These are phyloP conservation scores for Zaprionus africanus DNA, from an alignment of 1,140 invertebrate genomes.

Conservation along the genomic window DNA sequence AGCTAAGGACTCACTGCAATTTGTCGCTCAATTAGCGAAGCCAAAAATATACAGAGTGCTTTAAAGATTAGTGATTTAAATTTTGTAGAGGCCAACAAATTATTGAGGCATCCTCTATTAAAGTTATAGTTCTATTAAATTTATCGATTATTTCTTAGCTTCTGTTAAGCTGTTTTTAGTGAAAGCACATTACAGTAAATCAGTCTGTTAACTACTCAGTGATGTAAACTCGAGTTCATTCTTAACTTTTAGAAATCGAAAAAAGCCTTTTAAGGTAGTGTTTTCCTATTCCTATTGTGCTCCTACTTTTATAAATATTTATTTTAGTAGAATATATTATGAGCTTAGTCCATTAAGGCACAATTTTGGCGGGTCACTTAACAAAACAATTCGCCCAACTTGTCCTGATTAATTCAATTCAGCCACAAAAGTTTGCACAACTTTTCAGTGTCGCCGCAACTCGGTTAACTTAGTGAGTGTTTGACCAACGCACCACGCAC, in stretches of 20 bases:
- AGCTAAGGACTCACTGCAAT: neutral
- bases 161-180: no score
- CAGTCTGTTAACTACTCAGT: no score
- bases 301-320: neutral
- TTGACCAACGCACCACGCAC: conserved; percentile 5
- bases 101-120: no score
- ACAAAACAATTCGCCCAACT: neutral
- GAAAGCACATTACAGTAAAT: no score
- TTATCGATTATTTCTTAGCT: no score
- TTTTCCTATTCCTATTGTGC: neutral
- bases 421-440: conserved; percentile 1
- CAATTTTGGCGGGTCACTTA: neutral
- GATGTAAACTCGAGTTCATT: no score
- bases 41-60: neutral
- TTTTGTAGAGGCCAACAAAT: no score
- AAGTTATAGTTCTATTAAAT: no score
- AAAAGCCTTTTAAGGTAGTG: no score
- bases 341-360: neutral
- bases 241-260: no score
- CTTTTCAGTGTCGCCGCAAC: conserved; percentile 1
- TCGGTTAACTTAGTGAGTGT: neutral
- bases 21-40: neutral
- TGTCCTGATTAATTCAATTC: conserved; percentile 6
- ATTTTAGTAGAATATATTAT: neutral
- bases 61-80: neutral